Evolutionary conservation across 2,113 vertebrate genomes (phyloP), one percentile per base, ranked within the genome.

Genomic region (Stegastes partitus): DNA sequence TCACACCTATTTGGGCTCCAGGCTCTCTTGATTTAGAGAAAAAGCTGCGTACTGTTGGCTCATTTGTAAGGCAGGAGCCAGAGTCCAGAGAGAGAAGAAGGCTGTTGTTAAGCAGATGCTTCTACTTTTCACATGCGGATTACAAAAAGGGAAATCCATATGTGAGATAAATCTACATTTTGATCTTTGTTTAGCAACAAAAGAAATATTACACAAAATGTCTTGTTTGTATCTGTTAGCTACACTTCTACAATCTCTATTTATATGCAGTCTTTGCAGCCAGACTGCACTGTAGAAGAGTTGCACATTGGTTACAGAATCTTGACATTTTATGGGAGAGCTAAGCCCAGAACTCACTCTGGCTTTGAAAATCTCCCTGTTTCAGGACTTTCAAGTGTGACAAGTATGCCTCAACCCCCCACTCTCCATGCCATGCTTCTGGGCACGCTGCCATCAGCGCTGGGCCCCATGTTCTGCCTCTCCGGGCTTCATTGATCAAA

Each of bases 401-500:
- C 64, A 34, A 80, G 67, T 56, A 65, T 19, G 2, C 42, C 69
- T 64, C 77, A 10, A 9, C 66, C 59, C 53, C 42, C 39, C 3
- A 1, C 51, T 65, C 55, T 56, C 68, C 47, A 61, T 77, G 75
- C 87, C 78, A 64, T 81, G 76, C 64, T 73, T 82, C 85, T 68
- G 77, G 91, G 89, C 87, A 62, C 26, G 0, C 12, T 80, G 90
- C 91, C 90, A 93, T 80, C 53, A 72, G 61, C 51, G 44, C 74
- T 66, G 74, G 77, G 77, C 70, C 79, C 83, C 77, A 66, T 75
- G 68, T 64, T 69, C 78, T 81, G 83, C 64, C 49, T 80, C 82
- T 73, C 65, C 11, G 59, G 81, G 83, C 55, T 71, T 55, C 86
- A 82, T 61, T 91, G 86, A 87, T 91, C 89, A 88, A 90, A 88